Conservation (phyloP, 1,140 invertebrate species). For the Thaumetopoea pityocampa region DNA sequence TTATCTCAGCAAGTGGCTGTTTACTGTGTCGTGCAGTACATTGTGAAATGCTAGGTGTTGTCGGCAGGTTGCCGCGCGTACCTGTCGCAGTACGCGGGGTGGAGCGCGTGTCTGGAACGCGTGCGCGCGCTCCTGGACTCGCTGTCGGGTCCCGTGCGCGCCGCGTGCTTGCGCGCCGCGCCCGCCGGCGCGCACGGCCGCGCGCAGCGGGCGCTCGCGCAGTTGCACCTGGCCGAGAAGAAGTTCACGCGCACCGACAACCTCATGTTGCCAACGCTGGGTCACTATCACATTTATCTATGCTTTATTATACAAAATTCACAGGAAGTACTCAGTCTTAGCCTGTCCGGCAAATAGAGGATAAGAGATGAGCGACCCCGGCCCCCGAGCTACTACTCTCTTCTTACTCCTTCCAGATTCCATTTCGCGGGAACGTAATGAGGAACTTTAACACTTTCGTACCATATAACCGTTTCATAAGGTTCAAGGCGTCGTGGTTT, state of each 20-base stretch:
- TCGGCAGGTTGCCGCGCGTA: constrained; percentile 42
- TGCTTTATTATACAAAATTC: neutral
- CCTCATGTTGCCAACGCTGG: constrained; percentile 85
- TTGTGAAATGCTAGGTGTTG: too few relatives aligned
- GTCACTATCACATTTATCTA: constrained; percentile 27
- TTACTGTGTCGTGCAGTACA: too few relatives aligned
- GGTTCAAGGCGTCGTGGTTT: too few relatives aligned
- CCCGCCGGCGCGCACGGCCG: constrained; percentile 90
- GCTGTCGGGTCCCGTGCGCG: constrained; percentile 83
- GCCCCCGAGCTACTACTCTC: too few relatives aligned
- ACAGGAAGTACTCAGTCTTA: neutral
- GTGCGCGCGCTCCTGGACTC: constrained; percentile 81
- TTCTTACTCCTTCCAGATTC: too few relatives aligned
- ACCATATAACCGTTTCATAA: too few relatives aligned
- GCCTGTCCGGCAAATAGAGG: neutral
- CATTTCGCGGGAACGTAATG: too few relatives aligned
- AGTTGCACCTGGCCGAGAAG: constrained; percentile 86
- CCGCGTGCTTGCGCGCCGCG: constrained; percentile 85
- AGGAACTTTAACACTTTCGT: too few relatives aligned
- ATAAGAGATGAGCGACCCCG: too few relatives aligned
- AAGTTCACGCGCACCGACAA: constrained; percentile 89
- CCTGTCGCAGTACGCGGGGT: constrained; percentile 54
- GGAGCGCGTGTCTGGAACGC: constrained; percentile 69
- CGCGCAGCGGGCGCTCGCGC: constrained; percentile 85
- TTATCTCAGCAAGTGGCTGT: too few relatives aligned